A percentile compares a stretch with the other conserved stretches of the same genome.
Evolutionary conservation across 2,797 vertebrate genomes (phyloP).

Genomic region (Darevskia mixta): DNA sequence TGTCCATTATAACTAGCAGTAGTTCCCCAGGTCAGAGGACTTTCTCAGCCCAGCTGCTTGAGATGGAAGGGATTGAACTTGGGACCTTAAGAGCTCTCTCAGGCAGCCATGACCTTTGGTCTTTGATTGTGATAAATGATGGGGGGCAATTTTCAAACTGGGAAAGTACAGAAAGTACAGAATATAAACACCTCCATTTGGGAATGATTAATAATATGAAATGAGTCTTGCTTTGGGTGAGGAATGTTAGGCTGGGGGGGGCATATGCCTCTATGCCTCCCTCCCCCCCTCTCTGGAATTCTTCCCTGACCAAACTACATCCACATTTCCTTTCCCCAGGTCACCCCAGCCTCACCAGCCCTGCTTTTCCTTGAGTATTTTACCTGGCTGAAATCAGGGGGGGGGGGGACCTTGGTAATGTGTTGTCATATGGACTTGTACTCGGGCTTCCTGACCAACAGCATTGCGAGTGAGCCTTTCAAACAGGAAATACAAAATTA

Average conservation of each 20-base stretch:
- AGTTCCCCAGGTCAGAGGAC: not conserved
- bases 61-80: not conserved
- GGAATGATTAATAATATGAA: not conserved
- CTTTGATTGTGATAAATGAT: not conserved
- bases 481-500: not conserved
- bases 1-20: not conserved
- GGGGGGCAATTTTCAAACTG: not conserved
- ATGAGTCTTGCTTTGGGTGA: too few species aligned
- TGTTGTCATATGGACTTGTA: not conserved
- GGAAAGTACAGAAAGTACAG: not conserved
- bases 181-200: not conserved
- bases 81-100: not conserved
- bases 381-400: too few species aligned
- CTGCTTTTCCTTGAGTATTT: too few species aligned
- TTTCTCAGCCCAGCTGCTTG: not conserved
- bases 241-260: too few species aligned
- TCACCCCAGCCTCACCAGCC: too few species aligned
- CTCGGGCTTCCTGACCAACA: not conserved
- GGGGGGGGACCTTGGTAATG: not conserved
- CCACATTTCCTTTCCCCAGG: too few species aligned
- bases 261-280: too few species aligned
- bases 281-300: too few species aligned
- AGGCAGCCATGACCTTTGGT: too few species aligned
- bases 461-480: not conserved
- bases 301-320: too few species aligned